These are phyloP conservation scores for Drosophila subquinaria DNA, from an alignment of 2,888 invertebrate species.

Conservation along the genomic window DNA sequence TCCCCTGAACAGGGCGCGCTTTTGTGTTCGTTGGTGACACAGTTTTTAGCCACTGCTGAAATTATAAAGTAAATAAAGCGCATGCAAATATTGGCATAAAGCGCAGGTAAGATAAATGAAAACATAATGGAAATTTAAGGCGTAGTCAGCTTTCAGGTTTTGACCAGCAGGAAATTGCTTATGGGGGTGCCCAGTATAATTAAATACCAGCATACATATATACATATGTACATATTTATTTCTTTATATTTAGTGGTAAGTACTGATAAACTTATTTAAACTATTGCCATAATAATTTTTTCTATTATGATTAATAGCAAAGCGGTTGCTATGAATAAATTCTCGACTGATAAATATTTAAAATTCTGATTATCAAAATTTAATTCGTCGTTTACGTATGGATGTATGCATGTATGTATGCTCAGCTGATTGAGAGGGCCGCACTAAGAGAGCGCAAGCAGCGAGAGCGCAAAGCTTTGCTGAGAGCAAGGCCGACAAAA, in stretches of 20 bases:
- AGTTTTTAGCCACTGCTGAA: constrained; percentile 48
- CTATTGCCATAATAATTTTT: constrained; percentile 3
- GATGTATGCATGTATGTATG: not conserved
- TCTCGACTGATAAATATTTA: not conserved
- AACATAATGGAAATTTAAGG: constrained; percentile 15
- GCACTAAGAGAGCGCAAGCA: constrained; percentile 12
- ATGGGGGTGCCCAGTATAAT: constrained; percentile 5
- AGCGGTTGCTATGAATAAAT: not conserved
- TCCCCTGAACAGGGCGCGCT: not conserved
- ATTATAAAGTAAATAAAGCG: constrained; percentile 23
- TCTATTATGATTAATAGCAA: constrained; percentile 5
- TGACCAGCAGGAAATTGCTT: constrained; percentile 12
- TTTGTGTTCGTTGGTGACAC: constrained; percentile 48
- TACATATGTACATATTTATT: not conserved
- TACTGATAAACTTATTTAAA: not conserved
- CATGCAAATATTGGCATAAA: constrained; percentile 29
- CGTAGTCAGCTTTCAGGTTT: constrained; percentile 18
- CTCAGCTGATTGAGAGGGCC: constrained; percentile 32
- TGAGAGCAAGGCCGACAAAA: constrained; percentile 20
- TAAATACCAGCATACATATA: not conserved
- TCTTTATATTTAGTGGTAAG: not conserved
- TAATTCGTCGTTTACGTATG: not conserved
- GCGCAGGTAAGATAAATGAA: constrained; percentile 21
- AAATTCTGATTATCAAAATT: constrained; percentile 12
- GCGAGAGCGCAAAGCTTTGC: constrained; percentile 37